Evolutionary conservation across 2,888 invertebrate species (phyloP), one percentile per base, ranked within the genome.

Genomic region (Ceriagrion tenellum): DNA sequence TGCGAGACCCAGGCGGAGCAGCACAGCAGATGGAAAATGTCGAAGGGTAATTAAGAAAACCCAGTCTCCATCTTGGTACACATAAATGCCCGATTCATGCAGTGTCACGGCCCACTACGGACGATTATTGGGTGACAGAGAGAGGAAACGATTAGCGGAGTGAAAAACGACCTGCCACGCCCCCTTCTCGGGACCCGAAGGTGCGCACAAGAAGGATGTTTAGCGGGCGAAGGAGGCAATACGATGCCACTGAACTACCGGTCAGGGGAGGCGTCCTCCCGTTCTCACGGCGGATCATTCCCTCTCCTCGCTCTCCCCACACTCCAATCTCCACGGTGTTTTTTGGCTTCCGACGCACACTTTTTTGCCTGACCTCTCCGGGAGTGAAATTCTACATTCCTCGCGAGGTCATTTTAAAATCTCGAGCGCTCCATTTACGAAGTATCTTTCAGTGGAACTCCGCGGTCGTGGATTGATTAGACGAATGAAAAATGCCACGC

Each of bases 321-420:
- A 30, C 59, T 35, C 30, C 63, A 63, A 35, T 63, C 91, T 63
- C 91, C 0, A 0, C 63, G 30, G 30, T 26, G 16, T 55, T 55
- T 47, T 89, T 26, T 47, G 8, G 26, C 89, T 89, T n/a, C 89
- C 89, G 55, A 89, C 26, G 12, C 89, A 89, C 20, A n/a, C 8
- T 89, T 89, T 89, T 55, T 55, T 89, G 10, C 89, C 47, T 55
- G 89, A 89, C 89, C 89, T 55, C 55, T 55, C 10, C 23, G 26
- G 12, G 89, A n/a, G 55, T 40, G 90, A 35, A 69, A 30, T 74
- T 69, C 93, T 47, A 93, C 93, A 93, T 93, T 93, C 93, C 93
- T 74, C 47, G 93, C 93, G 69, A 93, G 93, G 93, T 74, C 93
- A 74, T 93, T 93, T 93, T 74, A 16, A 93, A 93, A 93, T 74